phyloP scores from a whole-genome alignment of 2,797 vertebrate species.

The Adrianichthys oophorus region DNA sequence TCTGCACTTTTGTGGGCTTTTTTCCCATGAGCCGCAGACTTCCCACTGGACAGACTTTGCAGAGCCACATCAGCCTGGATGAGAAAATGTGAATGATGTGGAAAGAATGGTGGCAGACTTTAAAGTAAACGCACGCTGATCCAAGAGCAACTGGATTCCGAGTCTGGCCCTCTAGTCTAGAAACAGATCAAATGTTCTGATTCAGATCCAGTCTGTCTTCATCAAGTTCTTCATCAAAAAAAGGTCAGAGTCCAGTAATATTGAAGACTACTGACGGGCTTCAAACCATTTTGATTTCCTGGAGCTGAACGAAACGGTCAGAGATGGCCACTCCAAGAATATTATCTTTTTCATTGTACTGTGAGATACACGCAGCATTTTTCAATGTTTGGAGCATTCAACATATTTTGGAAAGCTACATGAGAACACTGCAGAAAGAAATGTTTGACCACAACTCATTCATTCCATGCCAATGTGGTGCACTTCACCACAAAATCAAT shows the following conservation, averaged over 20 bases:
- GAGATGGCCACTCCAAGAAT: conserved; percentile 23
- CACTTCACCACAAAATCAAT: conserved; percentile 63
- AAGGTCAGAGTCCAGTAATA: conserved; percentile 20
- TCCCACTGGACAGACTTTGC: conserved; percentile 21
- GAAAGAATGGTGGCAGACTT: conserved; percentile 65
- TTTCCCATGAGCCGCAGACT: conserved; percentile 22
- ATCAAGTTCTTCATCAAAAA: conserved; percentile 30
- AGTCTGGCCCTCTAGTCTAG: conserved; percentile 39
- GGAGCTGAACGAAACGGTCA: conserved; percentile 16
- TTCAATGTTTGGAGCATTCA: conserved; percentile 31
- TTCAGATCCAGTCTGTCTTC: conserved; percentile 42
- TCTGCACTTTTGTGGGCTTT: conserved; percentile 29
- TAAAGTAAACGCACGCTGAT: conserved; percentile 59
- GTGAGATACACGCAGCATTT: conserved; percentile 23
- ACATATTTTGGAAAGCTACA: conserved; percentile 51
- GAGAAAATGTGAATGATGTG: conserved; percentile 72
- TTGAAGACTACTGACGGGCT: conserved; percentile 15
- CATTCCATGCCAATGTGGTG: conserved; percentile 48
- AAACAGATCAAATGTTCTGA: conserved; percentile 45
- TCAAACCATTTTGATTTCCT: conserved; percentile 17
- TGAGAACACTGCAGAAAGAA: conserved; percentile 47
- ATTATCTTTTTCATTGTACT: conserved; percentile 40
- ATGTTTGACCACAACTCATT: conserved; percentile 56
- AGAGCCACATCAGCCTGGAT: conserved; percentile 43
- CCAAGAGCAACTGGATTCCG: conserved; percentile 70